These are phyloP conservation scores for Ceratoteleas bidentatus DNA, from an alignment of 1,140 invertebrate species.

Conservation along the genomic window DNA sequence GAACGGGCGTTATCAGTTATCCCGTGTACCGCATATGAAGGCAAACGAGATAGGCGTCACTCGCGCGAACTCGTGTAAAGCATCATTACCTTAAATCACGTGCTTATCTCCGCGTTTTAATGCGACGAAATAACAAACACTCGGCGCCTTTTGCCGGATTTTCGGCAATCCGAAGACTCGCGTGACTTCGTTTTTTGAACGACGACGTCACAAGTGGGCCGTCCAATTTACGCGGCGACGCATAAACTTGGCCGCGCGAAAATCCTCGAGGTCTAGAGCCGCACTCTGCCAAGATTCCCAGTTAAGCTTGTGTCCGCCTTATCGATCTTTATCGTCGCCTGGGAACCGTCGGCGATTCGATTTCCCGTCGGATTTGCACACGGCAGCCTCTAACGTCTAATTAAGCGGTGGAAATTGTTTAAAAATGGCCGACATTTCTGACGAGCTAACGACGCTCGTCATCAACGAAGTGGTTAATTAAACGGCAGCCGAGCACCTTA, in stretches of 20 bases:
- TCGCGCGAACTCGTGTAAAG: constrained; percentile 47
- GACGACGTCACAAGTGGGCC: constrained; percentile 11
- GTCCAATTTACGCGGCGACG: constrained; percentile 25
- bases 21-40: constrained; percentile 36
- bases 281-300: constrained; percentile 37
- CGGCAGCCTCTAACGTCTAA: neutral
- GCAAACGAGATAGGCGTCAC: constrained; percentile 43
- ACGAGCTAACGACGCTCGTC: neutral
- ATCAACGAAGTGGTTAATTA: constrained; percentile 14
- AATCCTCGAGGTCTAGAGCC: constrained; percentile 24
- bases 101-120: constrained; percentile 31
- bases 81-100: constrained; percentile 32
- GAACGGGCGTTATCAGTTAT: too few relatives aligned
- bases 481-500: constrained; percentile 1
- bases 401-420: neutral
- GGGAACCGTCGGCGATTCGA: constrained; percentile 26
- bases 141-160: neutral
- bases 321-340: constrained; percentile 53
- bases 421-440: neutral
- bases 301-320: constrained; percentile 41
- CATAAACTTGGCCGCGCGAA: constrained; percentile 17
- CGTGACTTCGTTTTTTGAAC: constrained; percentile 19
- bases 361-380: constrained; percentile 8
- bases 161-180: neutral
- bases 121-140: constrained; percentile 37